Evolutionary conservation across 2,888 invertebrate species (phyloP).

Genomic region (Drosophila rellima): DNA sequence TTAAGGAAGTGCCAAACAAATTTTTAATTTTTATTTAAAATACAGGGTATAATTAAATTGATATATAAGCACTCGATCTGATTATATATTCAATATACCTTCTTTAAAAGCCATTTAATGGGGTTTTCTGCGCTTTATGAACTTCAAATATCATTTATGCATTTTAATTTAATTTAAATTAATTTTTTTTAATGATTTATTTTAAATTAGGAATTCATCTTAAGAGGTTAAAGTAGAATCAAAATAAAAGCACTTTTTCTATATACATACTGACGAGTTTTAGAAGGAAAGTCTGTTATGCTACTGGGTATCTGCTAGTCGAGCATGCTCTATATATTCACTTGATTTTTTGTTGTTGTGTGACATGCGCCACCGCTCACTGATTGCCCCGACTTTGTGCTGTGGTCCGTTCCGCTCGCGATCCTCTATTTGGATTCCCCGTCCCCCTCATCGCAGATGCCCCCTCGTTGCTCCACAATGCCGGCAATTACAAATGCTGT

Average conservation of each 20-base stretch:
- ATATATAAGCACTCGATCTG: no score
- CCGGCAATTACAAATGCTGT: constrained; percentile 77
- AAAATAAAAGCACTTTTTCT: neutral
- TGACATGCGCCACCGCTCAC: constrained; percentile 74
- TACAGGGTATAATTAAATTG: no score
- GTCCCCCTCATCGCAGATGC: neutral
- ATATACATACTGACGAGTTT: neutral
- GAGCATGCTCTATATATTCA: neutral
- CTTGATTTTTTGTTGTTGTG: constrained; percentile 42
- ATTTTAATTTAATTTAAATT: no score
- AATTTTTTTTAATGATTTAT: no score
- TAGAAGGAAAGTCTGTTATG: neutral
- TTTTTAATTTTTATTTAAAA: no score
- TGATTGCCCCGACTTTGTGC: constrained; percentile 69
- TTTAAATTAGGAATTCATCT: no score
- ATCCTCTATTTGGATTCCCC: constrained; percentile 10
- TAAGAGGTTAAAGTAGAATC: no score
- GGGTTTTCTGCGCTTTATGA: no score
- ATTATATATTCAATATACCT: no score
- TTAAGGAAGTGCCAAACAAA: neutral
- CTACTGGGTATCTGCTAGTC: constrained; percentile 15
- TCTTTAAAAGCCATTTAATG: no score
- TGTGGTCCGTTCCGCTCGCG: constrained; percentile 10
- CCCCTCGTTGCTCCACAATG: constrained; percentile 19
- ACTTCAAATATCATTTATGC: no score